Conservation (phyloP, 1,140 invertebrate species). For the Aphidius gifuensis region DNA sequence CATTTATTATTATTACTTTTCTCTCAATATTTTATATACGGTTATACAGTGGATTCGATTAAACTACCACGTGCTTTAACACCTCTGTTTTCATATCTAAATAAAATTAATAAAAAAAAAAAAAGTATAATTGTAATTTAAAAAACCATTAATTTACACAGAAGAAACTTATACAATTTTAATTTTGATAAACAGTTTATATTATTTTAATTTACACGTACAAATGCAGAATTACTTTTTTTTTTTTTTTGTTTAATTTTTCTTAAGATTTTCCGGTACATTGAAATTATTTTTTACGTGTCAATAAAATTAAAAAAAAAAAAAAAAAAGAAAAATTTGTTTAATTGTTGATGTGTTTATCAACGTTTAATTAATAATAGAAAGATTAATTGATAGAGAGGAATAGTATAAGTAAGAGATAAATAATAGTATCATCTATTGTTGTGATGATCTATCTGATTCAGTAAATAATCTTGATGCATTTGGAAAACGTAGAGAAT, state of each 20-base stretch:
- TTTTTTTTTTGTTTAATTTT: background rate
- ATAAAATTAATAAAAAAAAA: background rate
- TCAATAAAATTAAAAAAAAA: background rate
- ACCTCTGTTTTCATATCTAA: too few relatives aligned
- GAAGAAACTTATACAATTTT: too few relatives aligned
- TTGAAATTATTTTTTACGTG: background rate
- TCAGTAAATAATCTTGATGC: slow-evolving; percentile 49
- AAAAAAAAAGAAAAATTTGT: background rate
- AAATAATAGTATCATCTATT: slow-evolving; percentile 25
- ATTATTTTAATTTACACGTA: slow-evolving; percentile 18
- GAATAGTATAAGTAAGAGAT: too few relatives aligned
- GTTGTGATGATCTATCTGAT: slow-evolving; percentile 37
- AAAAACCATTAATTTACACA: too few relatives aligned
- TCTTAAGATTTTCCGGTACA: too few relatives aligned
- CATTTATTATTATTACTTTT: too few relatives aligned
- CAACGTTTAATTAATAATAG: background rate
- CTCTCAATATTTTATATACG: too few relatives aligned
- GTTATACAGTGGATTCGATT: too few relatives aligned
- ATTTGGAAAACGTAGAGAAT: slow-evolving; percentile 48
- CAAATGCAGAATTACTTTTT: background rate
- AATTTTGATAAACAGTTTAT: background rate
- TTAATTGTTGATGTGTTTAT: background rate
- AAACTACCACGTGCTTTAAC: too few relatives aligned
- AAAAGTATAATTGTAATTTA: background rate
- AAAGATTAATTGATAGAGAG: background rate